phyloP scores from a whole-genome alignment of 2,888 invertebrate genomes.

The Pardosa pseudoannulata region DNA sequence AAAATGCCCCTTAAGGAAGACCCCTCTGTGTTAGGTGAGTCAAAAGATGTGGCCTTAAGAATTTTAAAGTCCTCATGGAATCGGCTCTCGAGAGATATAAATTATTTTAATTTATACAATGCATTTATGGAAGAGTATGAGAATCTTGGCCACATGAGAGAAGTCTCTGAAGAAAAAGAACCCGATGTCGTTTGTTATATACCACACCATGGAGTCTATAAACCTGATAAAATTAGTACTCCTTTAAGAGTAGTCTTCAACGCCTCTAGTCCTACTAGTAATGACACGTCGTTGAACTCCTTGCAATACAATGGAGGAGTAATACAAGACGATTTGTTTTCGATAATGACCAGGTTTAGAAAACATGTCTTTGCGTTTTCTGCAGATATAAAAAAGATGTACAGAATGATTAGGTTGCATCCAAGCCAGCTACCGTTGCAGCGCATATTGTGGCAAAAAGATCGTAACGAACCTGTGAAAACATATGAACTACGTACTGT shows the following conservation, averaged over 20 bases:
- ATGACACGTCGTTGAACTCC: slow-evolving; percentile 76
- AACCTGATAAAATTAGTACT: slow-evolving; percentile 50
- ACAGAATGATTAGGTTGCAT: slow-evolving; percentile 75
- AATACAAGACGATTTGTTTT: slow-evolving; percentile 76
- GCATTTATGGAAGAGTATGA: background rate
- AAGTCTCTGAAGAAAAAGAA: background rate
- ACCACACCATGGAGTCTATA: slow-evolving; percentile 72
- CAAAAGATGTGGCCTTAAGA: background rate
- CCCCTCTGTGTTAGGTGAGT: background rate
- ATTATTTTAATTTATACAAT: background rate
- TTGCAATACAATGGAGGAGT: slow-evolving; percentile 75
- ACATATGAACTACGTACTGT: slow-evolving; percentile 74
- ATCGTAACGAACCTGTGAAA: slow-evolving; percentile 70
- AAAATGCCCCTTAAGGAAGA: slow-evolving; percentile 10
- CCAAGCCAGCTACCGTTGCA: slow-evolving; percentile 75
- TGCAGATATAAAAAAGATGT: slow-evolving; percentile 77
- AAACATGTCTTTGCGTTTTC: slow-evolving; percentile 75
- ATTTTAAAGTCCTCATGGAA: slow-evolving; percentile 2
- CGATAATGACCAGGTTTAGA: slow-evolving; percentile 75
- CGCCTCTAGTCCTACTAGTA: no score
- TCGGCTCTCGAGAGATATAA: background rate
- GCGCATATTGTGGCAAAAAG: slow-evolving; percentile 76
- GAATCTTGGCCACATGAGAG: background rate
- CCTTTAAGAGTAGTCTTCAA: slow-evolving; percentile 72
- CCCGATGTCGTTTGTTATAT: slow-evolving; percentile 17